These are phyloP conservation scores for Columba guinea DNA, from an alignment of 2,797 vertebrate species.

Conservation along the genomic window DNA sequence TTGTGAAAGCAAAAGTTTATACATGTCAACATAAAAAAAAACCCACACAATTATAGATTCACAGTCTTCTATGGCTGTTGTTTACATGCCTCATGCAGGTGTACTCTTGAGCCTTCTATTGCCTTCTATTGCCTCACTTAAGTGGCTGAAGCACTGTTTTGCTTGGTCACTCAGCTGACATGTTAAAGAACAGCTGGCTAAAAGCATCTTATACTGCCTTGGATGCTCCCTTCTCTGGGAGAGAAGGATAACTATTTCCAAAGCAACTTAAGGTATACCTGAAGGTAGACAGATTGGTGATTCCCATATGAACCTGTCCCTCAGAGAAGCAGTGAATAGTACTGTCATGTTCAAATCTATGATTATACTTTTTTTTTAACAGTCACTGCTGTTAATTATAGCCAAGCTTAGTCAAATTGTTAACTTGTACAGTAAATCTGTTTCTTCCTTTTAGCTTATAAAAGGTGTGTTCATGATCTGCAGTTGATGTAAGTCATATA, in stretches of 20 bases:
- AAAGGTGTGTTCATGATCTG: not conserved
- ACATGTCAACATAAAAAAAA: not conserved
- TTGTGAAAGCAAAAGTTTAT: not conserved
- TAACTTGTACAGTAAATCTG: not conserved
- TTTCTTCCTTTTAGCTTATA: not conserved
- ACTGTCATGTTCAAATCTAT: not conserved
- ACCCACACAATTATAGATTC: not conserved
- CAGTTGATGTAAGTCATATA: not conserved
- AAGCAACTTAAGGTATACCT: not conserved
- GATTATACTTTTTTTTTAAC: not conserved
- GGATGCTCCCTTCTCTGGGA: not conserved
- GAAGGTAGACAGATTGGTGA: not conserved
- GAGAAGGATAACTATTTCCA: not conserved
- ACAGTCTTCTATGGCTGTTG: not conserved
- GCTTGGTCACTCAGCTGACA: not conserved
- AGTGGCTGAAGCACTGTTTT: not conserved
- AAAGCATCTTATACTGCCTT: not conserved
- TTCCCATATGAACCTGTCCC: not conserved
- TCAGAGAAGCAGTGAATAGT: not conserved
- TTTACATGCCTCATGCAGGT: not conserved
- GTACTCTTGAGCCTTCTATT: not conserved
- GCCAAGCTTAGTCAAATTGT: not conserved
- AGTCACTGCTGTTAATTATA: not conserved
- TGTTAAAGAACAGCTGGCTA: not conserved
- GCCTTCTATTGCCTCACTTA: not conserved